Percentiles rank a stretch among this genome's conserved stretches.
Conservation (phyloP, 2,113 vertebrate genomes). For the Mustela lutreola region DNA sequence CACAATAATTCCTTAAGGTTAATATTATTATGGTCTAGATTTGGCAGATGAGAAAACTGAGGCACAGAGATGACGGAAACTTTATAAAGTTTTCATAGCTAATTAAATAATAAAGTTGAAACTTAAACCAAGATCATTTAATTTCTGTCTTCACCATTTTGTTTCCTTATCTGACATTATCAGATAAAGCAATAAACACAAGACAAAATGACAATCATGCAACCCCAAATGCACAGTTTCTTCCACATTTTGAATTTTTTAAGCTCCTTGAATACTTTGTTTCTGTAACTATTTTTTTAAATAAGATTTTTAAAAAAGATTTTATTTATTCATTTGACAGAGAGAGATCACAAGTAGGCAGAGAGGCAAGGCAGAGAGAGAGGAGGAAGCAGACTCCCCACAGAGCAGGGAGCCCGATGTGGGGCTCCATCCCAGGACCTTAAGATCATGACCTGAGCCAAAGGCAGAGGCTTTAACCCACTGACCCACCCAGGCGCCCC, state of each 20-base stretch:
- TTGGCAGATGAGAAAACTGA: constrained; percentile 24
- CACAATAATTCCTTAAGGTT: background rate
- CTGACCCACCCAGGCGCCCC: no score
- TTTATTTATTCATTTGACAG: no score
- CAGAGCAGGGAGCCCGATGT: no score
- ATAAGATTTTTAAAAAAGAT: no score
- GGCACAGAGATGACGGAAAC: background rate
- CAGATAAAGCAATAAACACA: constrained; percentile 1
- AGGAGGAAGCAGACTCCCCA: no score
- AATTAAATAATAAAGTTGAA: background rate
- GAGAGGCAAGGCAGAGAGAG: no score
- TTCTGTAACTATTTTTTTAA: background rate
- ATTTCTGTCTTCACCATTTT: constrained; percentile 9
- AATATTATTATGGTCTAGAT: background rate
- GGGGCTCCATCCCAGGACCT: no score
- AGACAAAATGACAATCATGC: background rate
- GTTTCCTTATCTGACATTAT: background rate
- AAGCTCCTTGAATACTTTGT: constrained; percentile 12
- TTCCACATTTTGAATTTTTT: constrained; percentile 33
- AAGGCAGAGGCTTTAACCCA: no score
- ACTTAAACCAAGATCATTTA: constrained; percentile 36
- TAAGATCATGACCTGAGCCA: no score
- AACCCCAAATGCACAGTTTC: background rate
- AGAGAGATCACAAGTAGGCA: no score
- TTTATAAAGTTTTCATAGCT: background rate